Base-by-base conservation (phyloP, 2,797 vertebrate species). In the Catamblyrhynchus diadema region DNA sequence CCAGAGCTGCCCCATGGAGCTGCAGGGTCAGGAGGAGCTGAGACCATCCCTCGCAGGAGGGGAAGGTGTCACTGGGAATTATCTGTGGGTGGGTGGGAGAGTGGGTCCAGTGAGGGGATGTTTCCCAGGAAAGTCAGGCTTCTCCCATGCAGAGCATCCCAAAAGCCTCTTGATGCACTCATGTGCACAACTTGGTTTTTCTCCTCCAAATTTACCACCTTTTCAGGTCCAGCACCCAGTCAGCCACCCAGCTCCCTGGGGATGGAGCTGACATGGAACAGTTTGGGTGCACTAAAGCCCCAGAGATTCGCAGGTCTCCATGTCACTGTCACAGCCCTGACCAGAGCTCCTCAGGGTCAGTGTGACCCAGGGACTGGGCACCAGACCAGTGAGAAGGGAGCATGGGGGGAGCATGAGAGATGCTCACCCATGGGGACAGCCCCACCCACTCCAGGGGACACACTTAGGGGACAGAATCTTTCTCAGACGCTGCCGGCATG, bases 101-200 rank as follows among this genome's bases (percentile, higher is more conserved):
- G 45, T 3, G 8, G 62, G 39, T 54, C 45, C 6, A 19, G 39
- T 1, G 18, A 33, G 17, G 39, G 44, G 28, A 73, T 25, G 11
- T 64, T 91, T 85, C 91, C 89, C n/a, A 3, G 50, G 71, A 45
- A 92, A 87, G 30, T 5, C 8, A 1, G 37, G 32, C 21, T 90
- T 79, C 66, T 69, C 30, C 15, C 3, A 3, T 4, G 13, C 24
- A 82, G 14, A 69, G 20, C 72, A 84, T n/a, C 66, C 77, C 20
- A 3, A 72, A 86, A 79, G 35, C 2, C 7, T 48, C 45, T 72
- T 0, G 0, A 8, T 9, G 24, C 0, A 1, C 16, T 67, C 18
- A 7, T 0, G 1, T 17, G 35, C 9, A 2, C 22, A 42, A 21
- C 18, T 41, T 21, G 14, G 8, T 32, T 53, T 30, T 82, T 45